Evolutionary conservation across 1,140 invertebrate genomes (phyloP), one percentile per base, ranked within the genome.

Genomic region (Caenorhabditis brenneri): DNA sequence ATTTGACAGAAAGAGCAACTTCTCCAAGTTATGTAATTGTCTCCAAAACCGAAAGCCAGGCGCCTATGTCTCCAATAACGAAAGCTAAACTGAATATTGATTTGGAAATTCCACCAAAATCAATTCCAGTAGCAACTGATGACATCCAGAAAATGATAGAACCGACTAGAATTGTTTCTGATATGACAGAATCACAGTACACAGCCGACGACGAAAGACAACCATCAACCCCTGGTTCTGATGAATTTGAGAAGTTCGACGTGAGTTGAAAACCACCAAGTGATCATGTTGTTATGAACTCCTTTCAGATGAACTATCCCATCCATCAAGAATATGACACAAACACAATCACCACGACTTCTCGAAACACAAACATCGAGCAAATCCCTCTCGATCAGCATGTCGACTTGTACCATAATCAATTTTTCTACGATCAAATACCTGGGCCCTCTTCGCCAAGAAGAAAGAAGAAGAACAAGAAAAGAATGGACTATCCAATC

Each of bases 11-110:
- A 53, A 39, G 69, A 79, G 31, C 82, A 39, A 60, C 65, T 15
- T 83, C 82, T 24, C 82, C 82, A 36, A 65, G 48, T 12, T 83
- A 79, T 79, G 74, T 83, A 15, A 83, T 83, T 39, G 69, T 83
- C 19, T 36, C 48, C 3, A 83, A 83, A 48, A 49, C 22, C 22
- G 82, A 79, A 55, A 83, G 22, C 22, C 58, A 55, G 31, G 33
- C 24, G 5, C 81, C 81, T 15, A 24, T 83, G 74, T 83, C 82
- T 36, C 82, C 82, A 9, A 36, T 83, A 4, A 79, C 65, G 1
- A 83, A 65, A 27, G 51, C 82, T 2, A 79, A 65, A 42, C 60
- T 83, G 33, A 69, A 83, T 9, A 79, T 83, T 19, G 82, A 83
- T 9, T 69, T 83, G 9, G 65, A 83, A 33, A 53, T 80, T 24